A percentile compares a stretch with the other conserved stretches of the same genome.
phyloP scores from a whole-genome alignment of 2,888 invertebrate species.

The Noctua fimbriata region DNA sequence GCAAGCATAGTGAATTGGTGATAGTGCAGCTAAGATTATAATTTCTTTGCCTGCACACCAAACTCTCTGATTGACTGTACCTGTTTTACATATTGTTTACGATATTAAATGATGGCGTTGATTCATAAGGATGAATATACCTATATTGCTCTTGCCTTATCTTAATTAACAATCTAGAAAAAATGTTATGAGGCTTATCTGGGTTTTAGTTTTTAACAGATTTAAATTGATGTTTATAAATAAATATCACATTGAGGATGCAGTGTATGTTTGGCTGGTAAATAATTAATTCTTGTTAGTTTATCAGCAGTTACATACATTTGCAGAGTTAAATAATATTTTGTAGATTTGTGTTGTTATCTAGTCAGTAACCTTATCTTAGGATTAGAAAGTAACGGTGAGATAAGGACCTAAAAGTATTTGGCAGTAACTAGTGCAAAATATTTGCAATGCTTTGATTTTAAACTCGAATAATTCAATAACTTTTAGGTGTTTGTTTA shows the following conservation, averaged over 20 bases:
- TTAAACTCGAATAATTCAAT: not conserved
- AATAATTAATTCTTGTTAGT: not conserved
- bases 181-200: conserved; percentile 20
- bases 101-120: conserved; percentile 17
- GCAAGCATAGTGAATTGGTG: not conserved
- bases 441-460: not conserved
- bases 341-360: not conserved
- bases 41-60: not conserved
- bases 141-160: conserved; percentile 20
- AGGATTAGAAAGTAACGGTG: conserved; percentile 19
- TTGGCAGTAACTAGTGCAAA: not conserved
- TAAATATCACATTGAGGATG: not conserved
- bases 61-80: conserved; percentile 12
- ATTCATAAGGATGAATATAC: conserved; percentile 30
- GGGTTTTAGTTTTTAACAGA: conserved; percentile 29
- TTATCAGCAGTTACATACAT: conserved; percentile 17
- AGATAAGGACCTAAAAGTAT: conserved; percentile 20
- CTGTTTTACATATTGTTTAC: conserved; percentile 23
- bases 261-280: not conserved
- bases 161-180: conserved; percentile 47
- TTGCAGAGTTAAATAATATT: conserved; percentile 4
- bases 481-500: not conserved
- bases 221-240: conserved; percentile 25
- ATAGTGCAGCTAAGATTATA: not conserved
- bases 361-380: conserved; percentile 8